Evolutionary conservation across 37 sponge, comb jelly and placozoan species (phyloP), one percentile per base, ranked within the genome.

Genomic region (Axinella damicornis): DNA sequence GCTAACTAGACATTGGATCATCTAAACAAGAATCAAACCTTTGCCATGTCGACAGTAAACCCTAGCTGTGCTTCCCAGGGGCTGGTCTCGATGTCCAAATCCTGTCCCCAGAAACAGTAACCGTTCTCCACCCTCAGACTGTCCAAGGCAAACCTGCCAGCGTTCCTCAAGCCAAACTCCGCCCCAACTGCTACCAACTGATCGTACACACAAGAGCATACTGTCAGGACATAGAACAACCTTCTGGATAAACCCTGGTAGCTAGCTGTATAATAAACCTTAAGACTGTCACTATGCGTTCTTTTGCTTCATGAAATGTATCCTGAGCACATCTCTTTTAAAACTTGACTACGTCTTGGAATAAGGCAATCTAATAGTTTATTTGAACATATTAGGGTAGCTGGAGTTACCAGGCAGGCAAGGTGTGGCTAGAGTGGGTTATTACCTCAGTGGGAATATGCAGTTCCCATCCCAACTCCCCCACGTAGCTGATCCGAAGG

Each of bases 401-500:
- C n/a, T n/a, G n/a, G n/a, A n/a, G n/a, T n/a, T n/a, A n/a, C n/a
- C n/a, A n/a, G n/a, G n/a, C n/a, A n/a, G n/a, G n/a, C n/a, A n/a
- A n/a, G n/a, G n/a, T n/a, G n/a, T n/a, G n/a, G n/a, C n/a, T n/a
- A n/a, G n/a, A n/a, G n/a, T n/a, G n/a, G n/a, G n/a, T n/a, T n/a
- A n/a, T 61, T 35, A 80, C 83, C 80, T 93, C 94, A 59, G 74
- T 74, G 0, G 96, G 96, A 9, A 95, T 68, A 62, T 95, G 84
- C 66, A 95, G 78, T 69, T 95, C 96, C 93, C 93, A 95, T 17
- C 96, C 96, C 30, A 86, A 77, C 78, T 95, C 93, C 39, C 96
- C 96, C 12, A 95, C 82, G 66, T 68, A 92, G 27, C 90, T 82
- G 56, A 87, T 65, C n/a, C 93, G 59, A 27, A 89, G 31, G 19